Percentiles rank a stretch among this genome's conserved stretches.
Conservation (phyloP, 2,888 invertebrate genomes). For the Hemistola chrysoprasaria region DNA sequence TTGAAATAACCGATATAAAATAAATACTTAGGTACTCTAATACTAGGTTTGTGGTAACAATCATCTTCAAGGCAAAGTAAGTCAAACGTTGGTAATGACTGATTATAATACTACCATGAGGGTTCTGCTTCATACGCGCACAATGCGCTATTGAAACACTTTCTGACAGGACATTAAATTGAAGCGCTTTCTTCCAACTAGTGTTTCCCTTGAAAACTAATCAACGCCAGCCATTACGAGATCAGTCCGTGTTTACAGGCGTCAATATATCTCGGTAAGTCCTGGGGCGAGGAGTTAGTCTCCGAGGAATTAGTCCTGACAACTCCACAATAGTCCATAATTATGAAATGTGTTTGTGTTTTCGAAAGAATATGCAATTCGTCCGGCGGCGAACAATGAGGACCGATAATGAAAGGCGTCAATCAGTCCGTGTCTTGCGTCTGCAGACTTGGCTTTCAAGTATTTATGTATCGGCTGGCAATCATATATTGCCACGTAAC, state of each 20-base stretch:
- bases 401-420: conserved; percentile 79
- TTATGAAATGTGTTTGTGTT: conserved; percentile 81
- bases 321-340: conserved; percentile 80
- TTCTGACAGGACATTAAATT: conserved; percentile 54
- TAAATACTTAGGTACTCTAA: too few species aligned
- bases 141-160: conserved; percentile 31
- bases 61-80: too few species aligned
- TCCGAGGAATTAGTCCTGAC: conserved; percentile 68
- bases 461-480: conserved; percentile 63
- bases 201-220: conserved; percentile 73
- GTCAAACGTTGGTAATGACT: too few species aligned
- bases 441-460: conserved; percentile 66
- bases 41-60: too few species aligned
- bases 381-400: conserved; percentile 74
- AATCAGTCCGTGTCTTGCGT: conserved; percentile 76
- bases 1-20: too few species aligned
- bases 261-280: conserved; percentile 59
- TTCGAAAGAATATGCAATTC: conserved; percentile 71
- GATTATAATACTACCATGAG: too few species aligned
- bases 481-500: too few species aligned
- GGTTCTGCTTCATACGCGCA: too few species aligned
- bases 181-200: conserved; percentile 65
- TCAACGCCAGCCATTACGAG: conserved; percentile 65
- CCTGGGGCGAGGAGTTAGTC: conserved; percentile 60
- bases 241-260: conserved; percentile 57